Conservation (phyloP, 64 coral and sea anemone genomes). For the Montipora cactus region DNA sequence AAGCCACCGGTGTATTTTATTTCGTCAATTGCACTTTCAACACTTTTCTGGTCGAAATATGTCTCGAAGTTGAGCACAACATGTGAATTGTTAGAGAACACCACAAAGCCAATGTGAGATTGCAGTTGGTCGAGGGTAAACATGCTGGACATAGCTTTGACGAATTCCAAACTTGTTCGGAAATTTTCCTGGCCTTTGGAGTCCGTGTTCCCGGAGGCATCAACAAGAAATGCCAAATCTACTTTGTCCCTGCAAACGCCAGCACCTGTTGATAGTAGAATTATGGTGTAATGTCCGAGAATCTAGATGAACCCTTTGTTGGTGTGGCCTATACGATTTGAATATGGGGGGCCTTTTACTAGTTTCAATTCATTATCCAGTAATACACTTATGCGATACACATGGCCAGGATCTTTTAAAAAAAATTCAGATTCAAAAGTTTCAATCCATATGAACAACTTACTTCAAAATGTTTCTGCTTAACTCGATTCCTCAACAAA, state of each 20-base stretch:
- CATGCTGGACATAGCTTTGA: slow-evolving; percentile 51
- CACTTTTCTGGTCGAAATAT: slow-evolving; percentile 67
- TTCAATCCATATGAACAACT: no score
- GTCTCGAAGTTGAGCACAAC: slow-evolving; percentile 17
- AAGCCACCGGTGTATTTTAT: neutral
- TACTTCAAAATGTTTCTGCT: no score
- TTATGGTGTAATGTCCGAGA: neutral
- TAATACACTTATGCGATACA: no score
- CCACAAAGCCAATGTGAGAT: slow-evolving; percentile 69
- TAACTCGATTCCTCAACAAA: no score
- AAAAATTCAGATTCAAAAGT: no score
- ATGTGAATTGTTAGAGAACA: slow-evolving; percentile 41
- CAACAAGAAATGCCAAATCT: slow-evolving; percentile 72
- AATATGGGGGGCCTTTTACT: no score
- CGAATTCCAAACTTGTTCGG: slow-evolving; percentile 54
- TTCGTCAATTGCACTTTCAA: slow-evolving; percentile 47
- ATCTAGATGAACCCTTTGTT: neutral
- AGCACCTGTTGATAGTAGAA: neutral
- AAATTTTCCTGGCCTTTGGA: slow-evolving; percentile 63
- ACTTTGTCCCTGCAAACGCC: slow-evolving; percentile 47
- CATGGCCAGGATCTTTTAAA: no score
- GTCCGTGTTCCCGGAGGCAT: slow-evolving; percentile 69
- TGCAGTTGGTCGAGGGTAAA: slow-evolving; percentile 38
- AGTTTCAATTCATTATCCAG: neutral
- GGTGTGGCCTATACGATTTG: no score